Evolutionary conservation across 2,888 invertebrate genomes (phyloP).

Genomic region (Acrobasis suavella): DNA sequence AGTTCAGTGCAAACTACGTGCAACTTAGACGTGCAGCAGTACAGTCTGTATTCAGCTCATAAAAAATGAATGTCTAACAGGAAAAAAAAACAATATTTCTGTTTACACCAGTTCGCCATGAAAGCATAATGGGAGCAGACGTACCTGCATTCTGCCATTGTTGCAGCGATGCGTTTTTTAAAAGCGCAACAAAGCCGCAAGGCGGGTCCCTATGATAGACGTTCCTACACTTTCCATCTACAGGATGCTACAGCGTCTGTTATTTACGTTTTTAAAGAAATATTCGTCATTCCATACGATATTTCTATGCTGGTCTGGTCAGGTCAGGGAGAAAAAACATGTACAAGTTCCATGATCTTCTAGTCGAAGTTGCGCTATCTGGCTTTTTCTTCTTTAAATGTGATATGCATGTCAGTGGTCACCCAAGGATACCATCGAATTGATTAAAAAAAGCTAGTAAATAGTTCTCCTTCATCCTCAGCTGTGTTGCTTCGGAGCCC

Average conservation of each 20-base stretch:
- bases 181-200: constrained; percentile 79
- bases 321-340: constrained; percentile 39
- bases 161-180: constrained; percentile 61
- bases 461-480: too few species aligned
- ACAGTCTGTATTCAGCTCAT: neutral
- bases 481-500: too few species aligned
- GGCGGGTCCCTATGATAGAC: constrained; percentile 49
- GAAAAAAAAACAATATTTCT: constrained; percentile 14
- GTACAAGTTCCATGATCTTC: too few species aligned
- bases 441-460: too few species aligned
- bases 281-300: neutral
- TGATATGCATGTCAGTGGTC: too few species aligned
- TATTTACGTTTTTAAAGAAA: neutral
- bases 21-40: neutral
- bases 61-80: constrained; percentile 14
- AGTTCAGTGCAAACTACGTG: too few species aligned
- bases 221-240: constrained; percentile 51
- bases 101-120: constrained; percentile 15
- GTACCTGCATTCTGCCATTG: constrained; percentile 48
- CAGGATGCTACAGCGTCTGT: constrained; percentile 35
- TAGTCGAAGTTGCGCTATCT: too few species aligned
- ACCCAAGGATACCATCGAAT: too few species aligned
- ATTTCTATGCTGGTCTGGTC: too few species aligned
- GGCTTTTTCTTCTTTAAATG: too few species aligned
- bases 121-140: constrained; percentile 21